These are phyloP conservation scores for Eretmodus cyanostictus DNA, from an alignment of 2,113 vertebrate species.

Conservation along the genomic window DNA sequence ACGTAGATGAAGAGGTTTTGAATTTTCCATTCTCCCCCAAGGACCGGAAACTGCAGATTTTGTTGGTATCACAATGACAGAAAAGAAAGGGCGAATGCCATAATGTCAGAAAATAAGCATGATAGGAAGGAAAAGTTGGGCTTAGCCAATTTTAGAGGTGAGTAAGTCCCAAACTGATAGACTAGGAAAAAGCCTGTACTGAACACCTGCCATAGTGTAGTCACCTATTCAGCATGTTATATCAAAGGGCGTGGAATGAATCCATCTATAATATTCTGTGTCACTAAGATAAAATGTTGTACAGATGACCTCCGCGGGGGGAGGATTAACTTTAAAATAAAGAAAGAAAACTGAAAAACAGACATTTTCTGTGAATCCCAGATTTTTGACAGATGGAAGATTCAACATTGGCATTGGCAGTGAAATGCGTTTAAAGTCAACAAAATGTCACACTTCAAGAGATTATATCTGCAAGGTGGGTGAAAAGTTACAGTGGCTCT, in stretches of 20 bases:
- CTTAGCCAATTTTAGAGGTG: constrained; percentile 10
- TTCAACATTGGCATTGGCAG: constrained; percentile 16
- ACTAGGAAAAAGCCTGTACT: background rate
- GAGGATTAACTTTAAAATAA: constrained; percentile 9
- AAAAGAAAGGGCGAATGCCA: background rate
- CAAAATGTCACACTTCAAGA: background rate
- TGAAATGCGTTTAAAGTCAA: background rate
- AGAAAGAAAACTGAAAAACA: background rate
- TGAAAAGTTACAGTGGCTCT: background rate
- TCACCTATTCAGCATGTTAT: constrained; percentile 36
- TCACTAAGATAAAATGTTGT: constrained; percentile 32
- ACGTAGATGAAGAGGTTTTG: constrained; percentile 65
- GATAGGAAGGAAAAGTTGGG: background rate
- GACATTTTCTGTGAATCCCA: background rate
- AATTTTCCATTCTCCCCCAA: constrained; percentile 30
- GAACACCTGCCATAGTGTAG: constrained; percentile 17
- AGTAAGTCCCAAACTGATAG: background rate
- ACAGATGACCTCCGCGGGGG: background rate
- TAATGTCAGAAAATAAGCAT: constrained; percentile 14
- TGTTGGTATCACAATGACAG: constrained; percentile 20
- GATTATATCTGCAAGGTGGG: background rate
- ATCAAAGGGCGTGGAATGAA: constrained; percentile 22
- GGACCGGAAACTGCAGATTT: constrained; percentile 44
- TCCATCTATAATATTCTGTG: background rate
- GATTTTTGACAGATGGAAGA: background rate